phyloP scores from a whole-genome alignment of 2,113 vertebrate species.

The Petroica traversi region DNA sequence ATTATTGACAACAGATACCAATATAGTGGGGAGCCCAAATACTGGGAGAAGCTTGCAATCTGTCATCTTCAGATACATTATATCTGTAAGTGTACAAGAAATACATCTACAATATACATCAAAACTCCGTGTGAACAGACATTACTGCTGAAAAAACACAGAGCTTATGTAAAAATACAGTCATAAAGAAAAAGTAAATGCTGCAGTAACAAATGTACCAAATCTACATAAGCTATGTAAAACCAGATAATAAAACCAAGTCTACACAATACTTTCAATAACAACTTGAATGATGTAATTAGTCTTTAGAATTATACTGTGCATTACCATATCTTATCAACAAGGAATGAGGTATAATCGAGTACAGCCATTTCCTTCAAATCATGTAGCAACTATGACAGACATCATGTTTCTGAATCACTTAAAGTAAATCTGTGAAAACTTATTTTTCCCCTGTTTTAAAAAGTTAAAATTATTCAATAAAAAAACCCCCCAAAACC shows the following conservation, averaged over 20 bases:
- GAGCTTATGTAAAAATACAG: neutral
- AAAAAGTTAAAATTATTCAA: neutral
- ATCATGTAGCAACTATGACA: neutral
- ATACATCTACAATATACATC: neutral
- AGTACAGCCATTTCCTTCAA: neutral
- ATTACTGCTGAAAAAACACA: neutral
- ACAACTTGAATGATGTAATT: neutral
- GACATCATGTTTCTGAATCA: neutral
- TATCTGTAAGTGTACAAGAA: neutral
- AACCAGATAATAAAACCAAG: neutral
- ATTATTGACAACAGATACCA: constrained; percentile 44
- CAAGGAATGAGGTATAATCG: neutral
- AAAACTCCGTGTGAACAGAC: neutral
- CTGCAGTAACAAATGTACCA: neutral
- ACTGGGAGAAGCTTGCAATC: neutral
- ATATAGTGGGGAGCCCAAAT: neutral
- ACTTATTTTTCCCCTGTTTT: neutral
- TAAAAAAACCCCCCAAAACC: neutral
- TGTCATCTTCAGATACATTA: neutral
- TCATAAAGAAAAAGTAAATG: neutral
- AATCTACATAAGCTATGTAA: neutral
- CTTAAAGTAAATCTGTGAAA: neutral
- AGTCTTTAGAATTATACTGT: neutral
- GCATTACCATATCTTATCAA: neutral
- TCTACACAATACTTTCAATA: neutral